Base-by-base conservation (phyloP, 2,113 vertebrate species). In the Corynorhinus townsendii region DNA sequence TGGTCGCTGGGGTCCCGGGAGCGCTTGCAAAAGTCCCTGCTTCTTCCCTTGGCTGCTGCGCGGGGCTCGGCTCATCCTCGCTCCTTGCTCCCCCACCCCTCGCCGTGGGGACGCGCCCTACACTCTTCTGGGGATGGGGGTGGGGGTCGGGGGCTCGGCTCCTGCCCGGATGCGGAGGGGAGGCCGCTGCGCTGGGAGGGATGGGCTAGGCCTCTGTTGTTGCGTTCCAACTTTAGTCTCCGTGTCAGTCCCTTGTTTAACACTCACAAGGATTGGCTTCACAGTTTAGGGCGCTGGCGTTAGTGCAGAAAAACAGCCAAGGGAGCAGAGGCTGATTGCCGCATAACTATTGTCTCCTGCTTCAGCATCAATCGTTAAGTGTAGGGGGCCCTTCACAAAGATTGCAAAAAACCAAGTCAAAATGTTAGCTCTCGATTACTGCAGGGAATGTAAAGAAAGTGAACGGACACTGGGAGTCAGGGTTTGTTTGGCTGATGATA, bases 1-100 rank as follows among this genome's bases (percentile, higher is more conserved):
- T 97, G 95, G 97, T 96, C 88, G 52, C 7, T 0, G 91, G 83
- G 12, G 28, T 24, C 9, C 22, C 0, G 17, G 35, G 10, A 20
- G 59, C 30, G 12, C 47, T 52, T n/a, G 6, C 22, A 12, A 26
- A 35, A 11, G 56, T 68, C 30, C 17, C 20, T 3, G 38, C 54
- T 54, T 45, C 17, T 86, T 43, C 26, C 22, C 43, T 14, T 0
- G 24, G 15, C 69, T 12, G 68, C 17, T 22, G 14, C 69, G 54
- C 59, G 20, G 54, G 10, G 40, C 71, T 84, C 3, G 40, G 75
- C 45, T 7, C 38, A 4, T 19, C 2, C 24, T 28, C 12, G 24
- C 19, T 38, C 16, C 26, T 64, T 4, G 22, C 19, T 38, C 38
- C 15, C 47, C 16, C 49, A 5, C 11, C n/a, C 14, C 24, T 24